Conservation (phyloP, 2,797 vertebrate species). For the Hephaestus fuliginosus region DNA sequence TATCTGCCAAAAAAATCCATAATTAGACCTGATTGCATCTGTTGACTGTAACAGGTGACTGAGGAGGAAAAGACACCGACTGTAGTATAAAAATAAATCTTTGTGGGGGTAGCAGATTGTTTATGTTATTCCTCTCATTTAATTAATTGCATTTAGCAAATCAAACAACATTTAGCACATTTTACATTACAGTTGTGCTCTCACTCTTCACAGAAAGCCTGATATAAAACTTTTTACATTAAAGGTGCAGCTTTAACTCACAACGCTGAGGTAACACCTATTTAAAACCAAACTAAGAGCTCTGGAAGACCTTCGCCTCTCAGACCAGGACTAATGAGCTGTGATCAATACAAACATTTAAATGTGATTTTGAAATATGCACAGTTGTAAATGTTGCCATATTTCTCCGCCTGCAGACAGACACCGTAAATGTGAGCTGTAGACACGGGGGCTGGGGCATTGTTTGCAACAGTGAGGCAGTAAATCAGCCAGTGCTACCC, state of each 20-base stretch:
- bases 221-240: background rate
- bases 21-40: background rate
- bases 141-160: constrained; percentile 2
- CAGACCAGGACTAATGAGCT: constrained; percentile 38
- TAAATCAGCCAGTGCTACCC: constrained; percentile 76
- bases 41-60: constrained; percentile 15
- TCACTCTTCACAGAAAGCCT: background rate
- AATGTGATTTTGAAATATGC: constrained; percentile 42
- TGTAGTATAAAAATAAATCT: background rate
- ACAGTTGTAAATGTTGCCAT: constrained; percentile 43
- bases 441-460: constrained; percentile 57
- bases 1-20: constrained; percentile 21
- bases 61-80: background rate
- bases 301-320: background rate
- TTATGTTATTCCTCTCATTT: background rate
- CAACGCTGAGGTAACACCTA: background rate
- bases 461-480: constrained; percentile 63
- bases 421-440: constrained; percentile 44
- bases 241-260: background rate
- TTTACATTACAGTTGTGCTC: background rate
- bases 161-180: constrained; percentile 20
- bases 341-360: constrained; percentile 40
- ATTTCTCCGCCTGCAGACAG: constrained; percentile 33
- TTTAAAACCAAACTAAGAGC: constrained; percentile 17
- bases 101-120: background rate